Conservation (phyloP, 2,113 vertebrate species). For the Neolamprologus ventralis region DNA sequence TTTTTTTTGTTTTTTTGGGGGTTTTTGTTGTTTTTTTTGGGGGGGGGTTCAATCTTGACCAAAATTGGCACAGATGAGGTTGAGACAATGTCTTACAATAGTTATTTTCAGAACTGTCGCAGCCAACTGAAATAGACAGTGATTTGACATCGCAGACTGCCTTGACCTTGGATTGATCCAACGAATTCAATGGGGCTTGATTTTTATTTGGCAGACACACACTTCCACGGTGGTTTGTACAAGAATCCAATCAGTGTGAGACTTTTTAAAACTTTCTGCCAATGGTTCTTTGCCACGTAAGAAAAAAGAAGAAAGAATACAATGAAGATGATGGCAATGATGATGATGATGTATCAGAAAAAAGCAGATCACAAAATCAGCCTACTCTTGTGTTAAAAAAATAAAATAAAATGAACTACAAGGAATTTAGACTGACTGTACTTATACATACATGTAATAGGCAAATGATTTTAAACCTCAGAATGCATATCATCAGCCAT, state of each 20-base stretch:
- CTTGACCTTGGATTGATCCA: not conserved
- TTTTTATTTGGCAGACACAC: not conserved
- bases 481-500: not conserved
- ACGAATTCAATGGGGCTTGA: not conserved
- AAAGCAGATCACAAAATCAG: not conserved
- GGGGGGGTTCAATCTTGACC: not conserved
- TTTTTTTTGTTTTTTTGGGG: not conserved
- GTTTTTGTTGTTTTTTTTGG: too few species aligned
- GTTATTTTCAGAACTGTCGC: not conserved
- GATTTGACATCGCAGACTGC: not conserved
- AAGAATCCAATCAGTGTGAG: not conserved
- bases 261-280: not conserved
- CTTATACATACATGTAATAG: not conserved
- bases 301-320: not conserved
- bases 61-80: not conserved
- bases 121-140: not conserved
- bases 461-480: not conserved
- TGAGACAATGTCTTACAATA: not conserved
- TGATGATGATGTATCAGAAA: not conserved
- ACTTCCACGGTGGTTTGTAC: not conserved
- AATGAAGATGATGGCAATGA: not conserved
- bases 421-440: not conserved
- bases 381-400: not conserved
- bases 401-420: not conserved
- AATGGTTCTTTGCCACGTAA: not conserved